Conservation (phyloP, 2,113 vertebrate genomes). For the Leptobrachium ailaonicum region DNA sequence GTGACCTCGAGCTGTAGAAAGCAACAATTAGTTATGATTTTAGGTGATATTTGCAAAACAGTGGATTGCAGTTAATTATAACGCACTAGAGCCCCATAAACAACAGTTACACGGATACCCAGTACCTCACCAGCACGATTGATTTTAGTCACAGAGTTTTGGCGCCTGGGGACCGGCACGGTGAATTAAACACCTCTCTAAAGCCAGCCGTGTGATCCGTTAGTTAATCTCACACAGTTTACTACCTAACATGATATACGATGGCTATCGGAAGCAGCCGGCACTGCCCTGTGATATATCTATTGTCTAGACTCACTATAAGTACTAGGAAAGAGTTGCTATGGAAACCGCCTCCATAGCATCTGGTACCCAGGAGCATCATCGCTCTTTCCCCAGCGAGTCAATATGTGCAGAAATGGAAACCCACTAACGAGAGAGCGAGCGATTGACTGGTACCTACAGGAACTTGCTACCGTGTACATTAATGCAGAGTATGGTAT, state of each 20-base stretch:
- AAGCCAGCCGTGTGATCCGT: not conserved
- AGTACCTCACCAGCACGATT: too few relatives aligned
- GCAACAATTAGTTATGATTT: too few relatives aligned
- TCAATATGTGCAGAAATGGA: conserved; percentile 10
- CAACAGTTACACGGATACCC: too few relatives aligned
- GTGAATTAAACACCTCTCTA: not conserved
- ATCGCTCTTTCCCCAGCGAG: not conserved
- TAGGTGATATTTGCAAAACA: too few relatives aligned
- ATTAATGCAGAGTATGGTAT: too few relatives aligned
- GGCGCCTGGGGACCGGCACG: not conserved
- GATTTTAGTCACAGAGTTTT: too few relatives aligned
- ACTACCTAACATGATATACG: too few relatives aligned
- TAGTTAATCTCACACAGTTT: not conserved
- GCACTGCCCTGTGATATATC: not conserved
- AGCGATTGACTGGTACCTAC: not conserved
- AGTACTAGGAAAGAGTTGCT: conserved; percentile 16
- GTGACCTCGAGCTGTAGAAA: too few relatives aligned
- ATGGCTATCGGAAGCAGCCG: not conserved
- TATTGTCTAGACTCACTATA: conserved; percentile 21
- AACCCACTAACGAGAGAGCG: conserved; percentile 1
- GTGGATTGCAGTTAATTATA: too few relatives aligned
- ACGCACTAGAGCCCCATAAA: too few relatives aligned
- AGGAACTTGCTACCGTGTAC: too few relatives aligned
- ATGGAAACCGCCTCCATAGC: conserved; percentile 41
- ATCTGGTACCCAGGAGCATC: conserved; percentile 27